These are phyloP conservation scores for Penaeus vannamei DNA, from an alignment of 1,140 invertebrate species.

Conservation along the genomic window DNA sequence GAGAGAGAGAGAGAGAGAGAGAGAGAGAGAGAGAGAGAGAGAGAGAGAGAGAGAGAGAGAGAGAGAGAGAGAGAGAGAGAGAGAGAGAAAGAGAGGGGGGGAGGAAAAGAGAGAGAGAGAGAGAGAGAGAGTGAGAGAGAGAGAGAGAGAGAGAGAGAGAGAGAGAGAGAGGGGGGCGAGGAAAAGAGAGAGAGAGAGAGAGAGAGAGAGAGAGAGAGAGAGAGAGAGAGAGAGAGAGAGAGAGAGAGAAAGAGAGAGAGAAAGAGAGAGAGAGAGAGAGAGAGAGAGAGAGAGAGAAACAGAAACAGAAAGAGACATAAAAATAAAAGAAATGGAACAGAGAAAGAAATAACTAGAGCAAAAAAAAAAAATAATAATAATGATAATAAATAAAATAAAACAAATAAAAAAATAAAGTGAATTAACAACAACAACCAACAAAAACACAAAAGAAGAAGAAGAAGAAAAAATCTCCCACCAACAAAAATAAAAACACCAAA, in stretches of 20 bases:
- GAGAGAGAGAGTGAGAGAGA: slow-evolving; percentile 1
- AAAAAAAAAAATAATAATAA: too few species aligned
- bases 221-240: slow-evolving; percentile 11
- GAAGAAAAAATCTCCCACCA: background rate
- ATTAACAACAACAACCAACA: background rate
- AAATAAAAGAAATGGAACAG: too few species aligned
- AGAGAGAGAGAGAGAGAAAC: slow-evolving; percentile 5
- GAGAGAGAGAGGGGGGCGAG: too few species aligned
- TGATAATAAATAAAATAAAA: too few species aligned
- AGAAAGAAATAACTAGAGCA: too few species aligned
- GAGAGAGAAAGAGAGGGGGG: slow-evolving; percentile 9
- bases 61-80: too few species aligned
- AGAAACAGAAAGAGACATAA: background rate
- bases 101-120: too few species aligned
- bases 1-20: too few species aligned
- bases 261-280: slow-evolving; percentile 11
- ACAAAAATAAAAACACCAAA: too few species aligned
- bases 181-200: slow-evolving; percentile 11
- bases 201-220: slow-evolving; percentile 11
- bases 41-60: too few species aligned
- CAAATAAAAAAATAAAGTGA: background rate
- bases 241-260: slow-evolving; percentile 3
- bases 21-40: too few species aligned
- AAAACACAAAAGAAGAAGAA: background rate
- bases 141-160: slow-evolving; percentile 2